Percentiles rank a stretch among this genome's conserved stretches.
Evolutionary conservation across 1,140 invertebrate genomes (phyloP).

Genomic region (Zaprionus kolodkinae): DNA sequence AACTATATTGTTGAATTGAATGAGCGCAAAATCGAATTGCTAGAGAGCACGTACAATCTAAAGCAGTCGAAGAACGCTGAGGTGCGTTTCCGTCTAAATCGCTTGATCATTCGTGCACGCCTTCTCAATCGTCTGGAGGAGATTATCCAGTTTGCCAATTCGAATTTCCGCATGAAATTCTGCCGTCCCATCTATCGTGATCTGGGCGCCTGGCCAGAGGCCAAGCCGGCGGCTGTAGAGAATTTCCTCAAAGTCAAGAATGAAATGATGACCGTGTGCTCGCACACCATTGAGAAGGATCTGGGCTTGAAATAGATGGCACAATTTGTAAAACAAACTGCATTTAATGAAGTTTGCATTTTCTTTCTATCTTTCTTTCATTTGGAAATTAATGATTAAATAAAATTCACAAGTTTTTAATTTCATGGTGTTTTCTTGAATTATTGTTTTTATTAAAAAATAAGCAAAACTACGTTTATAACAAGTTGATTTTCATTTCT

Average conservation of each 20-base stretch:
- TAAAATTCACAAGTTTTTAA: slow-evolving; percentile 18
- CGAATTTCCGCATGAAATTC: slow-evolving; percentile 96
- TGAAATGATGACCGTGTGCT: slow-evolving; percentile 93
- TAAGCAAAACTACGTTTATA: slow-evolving; percentile 84
- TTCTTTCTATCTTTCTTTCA: slow-evolving; percentile 25
- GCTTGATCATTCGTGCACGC: slow-evolving; percentile 90
- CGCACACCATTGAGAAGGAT: slow-evolving; percentile 90
- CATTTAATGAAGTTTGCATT: slow-evolving; percentile 20
- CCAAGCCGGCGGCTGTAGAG: slow-evolving; percentile 88
- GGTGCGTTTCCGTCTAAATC: slow-evolving; percentile 92
- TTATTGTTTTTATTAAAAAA: slow-evolving; percentile 84
- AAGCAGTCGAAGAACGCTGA: slow-evolving; percentile 90
- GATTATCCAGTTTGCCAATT: slow-evolving; percentile 91
- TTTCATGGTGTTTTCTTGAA: slow-evolving; percentile 52
- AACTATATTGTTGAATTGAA: slow-evolving; percentile 75
- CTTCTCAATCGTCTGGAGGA: slow-evolving; percentile 88
- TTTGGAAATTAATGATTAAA: slow-evolving; percentile 20
- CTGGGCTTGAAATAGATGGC: slow-evolving; percentile 84
- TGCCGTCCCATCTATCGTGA: slow-evolving; percentile 94
- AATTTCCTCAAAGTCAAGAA: slow-evolving; percentile 89
- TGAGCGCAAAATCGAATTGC: slow-evolving; percentile 75
- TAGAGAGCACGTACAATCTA: slow-evolving; percentile 90
- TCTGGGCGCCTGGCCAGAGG: slow-evolving; percentile 91
- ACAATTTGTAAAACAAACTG: slow-evolving; percentile 14
- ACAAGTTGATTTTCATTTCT: slow-evolving; percentile 80